Conservation (phyloP, 2,888 invertebrate genomes). For the Cephus nigrinus region DNA sequence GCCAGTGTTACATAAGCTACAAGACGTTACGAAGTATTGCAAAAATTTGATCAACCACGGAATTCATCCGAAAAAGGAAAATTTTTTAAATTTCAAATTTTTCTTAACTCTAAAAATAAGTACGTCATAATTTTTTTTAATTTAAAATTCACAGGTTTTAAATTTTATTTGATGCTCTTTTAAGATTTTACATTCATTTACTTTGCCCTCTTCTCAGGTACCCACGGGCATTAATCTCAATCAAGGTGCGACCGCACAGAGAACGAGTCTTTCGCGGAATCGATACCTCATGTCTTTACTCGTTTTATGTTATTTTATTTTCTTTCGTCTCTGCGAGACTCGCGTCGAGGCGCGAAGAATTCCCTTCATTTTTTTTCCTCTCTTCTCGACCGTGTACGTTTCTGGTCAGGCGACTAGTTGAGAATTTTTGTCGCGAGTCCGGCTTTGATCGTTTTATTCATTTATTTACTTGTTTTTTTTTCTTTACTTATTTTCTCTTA, state of each 20-base stretch:
- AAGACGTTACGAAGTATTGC: neutral
- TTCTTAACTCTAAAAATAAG: too few species aligned
- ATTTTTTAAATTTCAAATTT: neutral
- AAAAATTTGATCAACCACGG: neutral
- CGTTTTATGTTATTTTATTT: neutral
- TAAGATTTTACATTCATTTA: neutral
- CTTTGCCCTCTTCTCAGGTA: neutral
- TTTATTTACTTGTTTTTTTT: neutral
- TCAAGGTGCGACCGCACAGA: neutral
- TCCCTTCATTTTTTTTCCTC: neutral
- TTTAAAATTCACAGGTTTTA: neutral
- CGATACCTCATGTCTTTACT: neutral
- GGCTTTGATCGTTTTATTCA: neutral
- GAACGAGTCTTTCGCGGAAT: neutral
- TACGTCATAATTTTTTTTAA: too few species aligned
- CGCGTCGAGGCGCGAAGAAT: neutral
- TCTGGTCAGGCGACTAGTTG: neutral
- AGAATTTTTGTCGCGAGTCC: neutral
- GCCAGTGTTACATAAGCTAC: slow-evolving; percentile 2
- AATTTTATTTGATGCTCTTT: neutral
- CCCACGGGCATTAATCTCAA: neutral
- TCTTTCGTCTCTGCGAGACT: neutral
- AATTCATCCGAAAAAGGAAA: neutral
- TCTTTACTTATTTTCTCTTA: neutral
- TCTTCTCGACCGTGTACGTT: neutral